Conservation (phyloP, 2,797 vertebrate species). For the Xerus rutilus region DNA sequence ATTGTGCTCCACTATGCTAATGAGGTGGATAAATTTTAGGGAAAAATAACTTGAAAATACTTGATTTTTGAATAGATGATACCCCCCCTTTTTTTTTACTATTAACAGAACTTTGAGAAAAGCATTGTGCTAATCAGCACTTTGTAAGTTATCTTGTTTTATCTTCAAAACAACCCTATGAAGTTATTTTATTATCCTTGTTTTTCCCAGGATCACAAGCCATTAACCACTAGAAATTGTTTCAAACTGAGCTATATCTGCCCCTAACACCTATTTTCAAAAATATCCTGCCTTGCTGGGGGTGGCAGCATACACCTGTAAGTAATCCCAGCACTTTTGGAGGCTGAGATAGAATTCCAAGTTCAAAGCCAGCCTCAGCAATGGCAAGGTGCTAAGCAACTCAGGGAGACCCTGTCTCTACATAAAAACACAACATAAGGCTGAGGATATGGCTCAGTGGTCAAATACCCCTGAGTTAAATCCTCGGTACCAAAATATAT, state of each 20-base stretch:
- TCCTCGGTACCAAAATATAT: no score
- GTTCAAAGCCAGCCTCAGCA: no score
- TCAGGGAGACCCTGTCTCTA: no score
- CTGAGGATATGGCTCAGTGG: no score
- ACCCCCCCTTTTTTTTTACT: not conserved
- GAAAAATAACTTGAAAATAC: constrained; percentile 32
- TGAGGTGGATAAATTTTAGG: not conserved
- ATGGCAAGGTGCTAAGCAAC: no score
- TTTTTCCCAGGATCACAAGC: constrained; percentile 25
- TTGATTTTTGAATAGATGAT: constrained; percentile 9
- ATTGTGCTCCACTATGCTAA: not conserved
- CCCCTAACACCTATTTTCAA: not conserved
- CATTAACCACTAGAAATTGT: not conserved
- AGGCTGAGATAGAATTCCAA: no score
- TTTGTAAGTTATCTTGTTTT: not conserved
- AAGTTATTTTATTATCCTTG: not conserved
- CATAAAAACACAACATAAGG: no score
- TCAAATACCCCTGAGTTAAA: no score
- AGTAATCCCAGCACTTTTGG: no score
- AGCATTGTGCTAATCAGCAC: not conserved
- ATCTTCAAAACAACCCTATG: constrained; percentile 15
- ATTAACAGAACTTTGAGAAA: not conserved
- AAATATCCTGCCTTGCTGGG: not conserved
- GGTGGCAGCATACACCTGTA: no score
- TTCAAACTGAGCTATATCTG: constrained; percentile 16